phyloP scores from a whole-genome alignment of 2,888 invertebrate genomes.

The Melanostoma scalare region DNA sequence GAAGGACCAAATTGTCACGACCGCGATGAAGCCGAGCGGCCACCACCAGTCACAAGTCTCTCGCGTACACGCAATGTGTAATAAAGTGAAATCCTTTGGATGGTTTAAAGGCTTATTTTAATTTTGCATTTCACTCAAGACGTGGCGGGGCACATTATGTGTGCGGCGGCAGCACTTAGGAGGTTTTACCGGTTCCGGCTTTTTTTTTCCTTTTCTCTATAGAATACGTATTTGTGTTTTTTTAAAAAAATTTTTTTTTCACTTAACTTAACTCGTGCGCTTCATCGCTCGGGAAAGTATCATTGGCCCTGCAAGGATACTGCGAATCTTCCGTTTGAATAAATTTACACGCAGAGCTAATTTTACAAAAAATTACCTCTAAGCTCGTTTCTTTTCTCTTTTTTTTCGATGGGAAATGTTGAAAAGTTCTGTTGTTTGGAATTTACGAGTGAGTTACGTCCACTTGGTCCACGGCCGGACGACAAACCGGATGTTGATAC shows the following conservation, averaged over 20 bases:
- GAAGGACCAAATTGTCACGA: slow-evolving; percentile 43
- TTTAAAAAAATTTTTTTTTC: slow-evolving; percentile 18
- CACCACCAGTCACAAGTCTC: slow-evolving; percentile 43
- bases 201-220: background rate
- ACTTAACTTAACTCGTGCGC: slow-evolving; percentile 26
- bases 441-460: no score
- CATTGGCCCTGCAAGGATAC: slow-evolving; percentile 45
- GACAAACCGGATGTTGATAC: no score
- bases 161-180: slow-evolving; percentile 41
- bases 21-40: slow-evolving; percentile 13
- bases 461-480: no score
- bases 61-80: slow-evolving; percentile 50
- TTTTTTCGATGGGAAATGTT: background rate
- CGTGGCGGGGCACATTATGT: slow-evolving; percentile 39
- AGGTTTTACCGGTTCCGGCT: slow-evolving; percentile 34
- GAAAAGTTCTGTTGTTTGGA: no score
- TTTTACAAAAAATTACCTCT: slow-evolving; percentile 62
- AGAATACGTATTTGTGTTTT: slow-evolving; percentile 14
- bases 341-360: slow-evolving; percentile 55
- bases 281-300: slow-evolving; percentile 23
- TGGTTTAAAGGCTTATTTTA: slow-evolving; percentile 71
- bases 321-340: slow-evolving; percentile 47
- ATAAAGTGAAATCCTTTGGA: slow-evolving; percentile 68
- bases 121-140: slow-evolving; percentile 69
- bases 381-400: slow-evolving; percentile 1